Conservation (phyloP, 2,113 vertebrate genomes). For the Heteronetta atricapilla region DNA sequence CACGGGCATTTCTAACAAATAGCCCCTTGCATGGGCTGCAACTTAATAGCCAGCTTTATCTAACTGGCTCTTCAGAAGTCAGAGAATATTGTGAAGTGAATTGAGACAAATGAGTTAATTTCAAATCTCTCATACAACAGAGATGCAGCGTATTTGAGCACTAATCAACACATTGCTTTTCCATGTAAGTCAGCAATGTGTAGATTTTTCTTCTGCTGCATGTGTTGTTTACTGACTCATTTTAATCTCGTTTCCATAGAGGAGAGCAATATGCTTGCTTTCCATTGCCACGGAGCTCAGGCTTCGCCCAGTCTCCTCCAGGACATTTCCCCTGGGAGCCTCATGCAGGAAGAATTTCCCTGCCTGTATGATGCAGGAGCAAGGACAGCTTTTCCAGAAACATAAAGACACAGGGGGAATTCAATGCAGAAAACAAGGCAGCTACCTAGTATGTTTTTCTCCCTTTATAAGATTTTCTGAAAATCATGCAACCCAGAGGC, state of each 20-base stretch:
- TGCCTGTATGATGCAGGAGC: background rate
- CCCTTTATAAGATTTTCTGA: background rate
- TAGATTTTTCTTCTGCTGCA: background rate
- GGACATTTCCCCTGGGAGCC: background rate
- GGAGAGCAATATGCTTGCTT: background rate
- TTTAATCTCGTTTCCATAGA: slow-evolving; percentile 6
- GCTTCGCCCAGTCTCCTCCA: background rate
- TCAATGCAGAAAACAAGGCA: background rate
- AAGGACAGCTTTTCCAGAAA: background rate
- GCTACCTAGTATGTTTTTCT: background rate
- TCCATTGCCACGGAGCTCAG: background rate
- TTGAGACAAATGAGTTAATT: background rate
- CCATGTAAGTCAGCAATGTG: background rate
- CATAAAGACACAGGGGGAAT: background rate
- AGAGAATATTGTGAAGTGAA: background rate
- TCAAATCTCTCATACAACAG: background rate
- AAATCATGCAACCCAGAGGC: background rate
- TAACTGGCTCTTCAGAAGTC: background rate
- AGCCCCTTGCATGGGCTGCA: background rate
- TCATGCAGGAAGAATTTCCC: background rate
- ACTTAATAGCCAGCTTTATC: background rate
- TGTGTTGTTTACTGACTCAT: slow-evolving; percentile 21
- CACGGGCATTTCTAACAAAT: background rate
- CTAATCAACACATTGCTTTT: slow-evolving; percentile 13
- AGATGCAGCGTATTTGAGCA: background rate